Evolutionary conservation across 2,113 vertebrate species (phyloP), one percentile per base, ranked within the genome.

Genomic region (Paraplagusia blochii): DNA sequence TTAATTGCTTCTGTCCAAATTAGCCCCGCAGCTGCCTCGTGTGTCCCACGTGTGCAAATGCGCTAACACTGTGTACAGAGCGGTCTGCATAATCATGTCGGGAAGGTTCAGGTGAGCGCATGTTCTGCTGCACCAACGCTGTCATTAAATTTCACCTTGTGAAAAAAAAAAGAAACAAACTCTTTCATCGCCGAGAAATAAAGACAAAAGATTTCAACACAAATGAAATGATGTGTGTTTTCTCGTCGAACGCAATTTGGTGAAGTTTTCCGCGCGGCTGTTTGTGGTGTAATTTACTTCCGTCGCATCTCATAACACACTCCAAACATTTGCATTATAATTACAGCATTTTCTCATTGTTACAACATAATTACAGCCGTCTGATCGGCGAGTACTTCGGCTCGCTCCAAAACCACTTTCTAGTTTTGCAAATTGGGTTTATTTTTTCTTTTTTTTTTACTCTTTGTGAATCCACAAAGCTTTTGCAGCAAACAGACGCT

Each of bases 1-100:
- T 86, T 82, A 85, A 83, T 81, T 80, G 64, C 69, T 62, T 69
- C 63, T 66, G 61, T 84, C 75, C 73, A 77, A 83, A 86, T 82
- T 82, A 80, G 76, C 70, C 76, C 62, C 34, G 9, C 65, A 74
- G 77, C 62, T 62, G 50, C 74, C 65, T 62, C 2, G 11, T 2
- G 9, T 13, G 2, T 60, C 61, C 51, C 53, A 60, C 73, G 44
- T 63, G 34, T 44, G 52, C 39, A 47, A 33, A 34, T 53, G 63
- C 54, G 53, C 48, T 60, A 72, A 44, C 54, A 49, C 18, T 54
- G 38, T 44, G 53, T 53, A 50, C n/a, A 16, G 48, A 16, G 58
- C 22, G 22, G 3, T 29, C 22, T 29, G 22, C 22, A 29, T 29
- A 29, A 29, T 29, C 22, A 29, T 6, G n/a, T 29, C 6, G 6